Percentiles rank a stretch among this genome's conserved stretches.
Conservation (phyloP, 2,113 vertebrate genomes). For the Peucedramus taeniatus region DNA sequence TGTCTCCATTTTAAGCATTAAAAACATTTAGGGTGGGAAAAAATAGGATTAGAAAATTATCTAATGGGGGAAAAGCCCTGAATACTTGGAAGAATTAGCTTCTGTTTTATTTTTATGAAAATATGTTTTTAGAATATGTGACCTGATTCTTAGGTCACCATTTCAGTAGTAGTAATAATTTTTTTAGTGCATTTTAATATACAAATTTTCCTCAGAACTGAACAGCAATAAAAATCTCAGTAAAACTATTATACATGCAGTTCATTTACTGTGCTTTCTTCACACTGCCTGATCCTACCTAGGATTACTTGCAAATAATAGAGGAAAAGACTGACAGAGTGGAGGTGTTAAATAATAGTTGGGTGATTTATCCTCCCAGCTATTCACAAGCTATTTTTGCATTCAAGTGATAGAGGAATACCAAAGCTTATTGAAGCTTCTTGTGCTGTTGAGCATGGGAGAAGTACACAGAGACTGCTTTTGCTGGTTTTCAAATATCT, state of each 20-base stretch:
- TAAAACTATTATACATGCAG: neutral
- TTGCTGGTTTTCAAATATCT: neutral
- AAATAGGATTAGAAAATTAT: neutral
- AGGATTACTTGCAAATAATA: neutral
- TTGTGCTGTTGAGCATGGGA: neutral
- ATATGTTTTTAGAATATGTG: neutral
- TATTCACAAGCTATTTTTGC: neutral
- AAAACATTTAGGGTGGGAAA: neutral
- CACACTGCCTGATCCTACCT: neutral
- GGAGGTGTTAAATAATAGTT: neutral
- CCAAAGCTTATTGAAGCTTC: neutral
- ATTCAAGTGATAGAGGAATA: neutral
- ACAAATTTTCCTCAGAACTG: neutral
- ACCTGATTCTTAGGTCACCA: neutral
- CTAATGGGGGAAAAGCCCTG: neutral
- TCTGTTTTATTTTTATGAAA: neutral
- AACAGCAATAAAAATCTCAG: neutral
- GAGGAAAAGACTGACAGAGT: neutral
- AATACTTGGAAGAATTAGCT: neutral
- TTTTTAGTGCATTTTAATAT: neutral
- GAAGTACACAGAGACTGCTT: neutral
- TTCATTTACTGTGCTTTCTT: neutral
- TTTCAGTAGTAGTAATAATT: neutral
- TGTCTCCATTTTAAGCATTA: neutral
- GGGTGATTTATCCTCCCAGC: neutral